Evolutionary conservation across 2,113 vertebrate genomes (phyloP).

Genomic region (Clarias macrocephalus): DNA sequence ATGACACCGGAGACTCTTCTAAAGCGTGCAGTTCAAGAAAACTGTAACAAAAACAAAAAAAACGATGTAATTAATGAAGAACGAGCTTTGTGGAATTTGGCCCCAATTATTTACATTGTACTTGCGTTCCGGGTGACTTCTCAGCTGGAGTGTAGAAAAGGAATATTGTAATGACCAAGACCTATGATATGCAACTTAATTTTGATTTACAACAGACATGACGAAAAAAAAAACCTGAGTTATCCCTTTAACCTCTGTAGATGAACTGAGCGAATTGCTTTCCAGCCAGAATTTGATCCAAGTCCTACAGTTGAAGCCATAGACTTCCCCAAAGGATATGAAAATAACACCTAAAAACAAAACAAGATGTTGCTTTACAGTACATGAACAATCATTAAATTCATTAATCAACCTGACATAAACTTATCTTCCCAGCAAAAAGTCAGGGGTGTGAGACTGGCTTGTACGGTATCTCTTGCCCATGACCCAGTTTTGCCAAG

Average conservation of each 20-base stretch:
- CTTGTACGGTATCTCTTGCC: slow-evolving; percentile 24
- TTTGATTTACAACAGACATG: too few relatives aligned
- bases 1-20: neutral
- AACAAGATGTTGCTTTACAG: slow-evolving; percentile 1
- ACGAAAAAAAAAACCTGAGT: too few relatives aligned
- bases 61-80: too few relatives aligned
- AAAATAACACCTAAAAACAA: neutral
- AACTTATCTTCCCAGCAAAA: slow-evolving; percentile 9
- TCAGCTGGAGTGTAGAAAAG: too few relatives aligned
- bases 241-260: too few relatives aligned
- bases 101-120: too few relatives aligned
- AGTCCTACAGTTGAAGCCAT: neutral
- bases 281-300: neutral
- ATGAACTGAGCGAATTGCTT: neutral
- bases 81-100: too few relatives aligned
- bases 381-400: slow-evolving; percentile 27
- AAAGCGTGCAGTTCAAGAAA: neutral
- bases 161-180: too few relatives aligned
- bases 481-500: slow-evolving; percentile 36
- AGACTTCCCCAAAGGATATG: neutral
- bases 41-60: too few relatives aligned
- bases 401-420: slow-evolving; percentile 26
- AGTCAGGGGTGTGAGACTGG: slow-evolving; percentile 8
- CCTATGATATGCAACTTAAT: too few relatives aligned
- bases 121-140: too few relatives aligned